A percentile compares a stretch with the other conserved stretches of the same genome.
Conservation (phyloP, 2,888 invertebrate species). For the Temnothorax ravouxi region DNA sequence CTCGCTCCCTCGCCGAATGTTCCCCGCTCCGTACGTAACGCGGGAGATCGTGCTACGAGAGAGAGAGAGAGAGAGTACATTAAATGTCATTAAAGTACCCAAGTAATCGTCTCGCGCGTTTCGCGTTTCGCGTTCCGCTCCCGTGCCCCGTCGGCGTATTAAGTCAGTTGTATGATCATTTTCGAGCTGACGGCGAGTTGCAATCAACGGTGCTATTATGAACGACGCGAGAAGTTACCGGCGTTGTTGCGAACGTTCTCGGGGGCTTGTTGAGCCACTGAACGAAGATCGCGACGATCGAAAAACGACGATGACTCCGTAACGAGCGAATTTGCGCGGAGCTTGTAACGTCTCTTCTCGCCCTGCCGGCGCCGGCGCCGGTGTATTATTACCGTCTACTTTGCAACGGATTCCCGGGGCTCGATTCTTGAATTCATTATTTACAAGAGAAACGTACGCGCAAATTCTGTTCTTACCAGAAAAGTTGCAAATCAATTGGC, state of each 20-base stretch:
- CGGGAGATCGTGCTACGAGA: not conserved
- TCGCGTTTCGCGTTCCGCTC: not conserved
- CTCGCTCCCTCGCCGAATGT: not conserved
- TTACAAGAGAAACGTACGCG: too few species aligned
- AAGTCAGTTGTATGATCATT: conserved; percentile 36
- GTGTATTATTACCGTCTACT: not conserved
- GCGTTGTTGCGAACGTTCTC: not conserved
- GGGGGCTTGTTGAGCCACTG: not conserved
- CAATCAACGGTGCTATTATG: conserved; percentile 38
- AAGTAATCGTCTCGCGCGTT: conserved; percentile 27
- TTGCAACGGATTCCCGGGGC: not conserved
- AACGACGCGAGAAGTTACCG: not conserved
- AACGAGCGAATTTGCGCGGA: not conserved
- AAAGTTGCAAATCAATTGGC: too few species aligned
- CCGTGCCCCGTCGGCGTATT: not conserved
- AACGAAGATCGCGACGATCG: not conserved
- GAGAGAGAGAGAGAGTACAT: not conserved
- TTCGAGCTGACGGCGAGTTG: conserved; percentile 11
- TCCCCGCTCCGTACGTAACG: not conserved
- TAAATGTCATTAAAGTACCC: conserved; percentile 32
- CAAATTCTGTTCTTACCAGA: too few species aligned
- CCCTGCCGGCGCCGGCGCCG: not conserved
- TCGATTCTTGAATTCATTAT: too few species aligned
- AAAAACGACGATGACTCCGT: conserved; percentile 5
- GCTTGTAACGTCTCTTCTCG: not conserved